A percentile compares a stretch with the other conserved stretches of the same genome.
phyloP scores from a whole-genome alignment of 2,113 vertebrate species.

The Myodes glareolus region DNA sequence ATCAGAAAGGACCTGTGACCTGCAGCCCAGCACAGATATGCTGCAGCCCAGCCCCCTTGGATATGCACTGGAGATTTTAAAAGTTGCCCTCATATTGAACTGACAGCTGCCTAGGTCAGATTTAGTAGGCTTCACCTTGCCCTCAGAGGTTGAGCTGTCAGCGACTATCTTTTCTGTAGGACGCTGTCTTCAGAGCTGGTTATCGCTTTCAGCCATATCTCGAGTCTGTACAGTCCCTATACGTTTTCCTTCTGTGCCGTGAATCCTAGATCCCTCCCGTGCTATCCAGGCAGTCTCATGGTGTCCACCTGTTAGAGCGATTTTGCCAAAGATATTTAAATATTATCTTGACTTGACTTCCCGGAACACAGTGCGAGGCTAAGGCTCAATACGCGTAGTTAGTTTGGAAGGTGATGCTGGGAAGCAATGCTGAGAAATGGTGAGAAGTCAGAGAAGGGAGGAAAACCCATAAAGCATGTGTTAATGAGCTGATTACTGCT shows the following conservation, averaged over 20 bases:
- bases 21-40: background rate
- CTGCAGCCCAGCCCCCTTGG: background rate
- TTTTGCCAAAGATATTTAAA: background rate
- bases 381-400: background rate
- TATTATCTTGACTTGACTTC: background rate
- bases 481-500: background rate
- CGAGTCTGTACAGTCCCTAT: background rate
- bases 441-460: background rate
- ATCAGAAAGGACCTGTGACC: background rate
- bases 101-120: background rate
- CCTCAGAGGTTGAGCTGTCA: background rate
- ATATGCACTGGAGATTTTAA: conserved; percentile 33
- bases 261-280: background rate
- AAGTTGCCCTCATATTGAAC: background rate
- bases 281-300: background rate
- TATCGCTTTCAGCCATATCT: background rate
- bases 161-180: background rate
- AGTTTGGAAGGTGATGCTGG: background rate
- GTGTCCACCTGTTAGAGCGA: background rate
- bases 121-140: background rate
- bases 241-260: background rate
- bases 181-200: background rate
- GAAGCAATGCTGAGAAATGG: background rate
- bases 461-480: background rate
- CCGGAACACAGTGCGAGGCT: background rate